phyloP scores from a whole-genome alignment of 2,888 invertebrate species.

The Criorhina ranunculi region DNA sequence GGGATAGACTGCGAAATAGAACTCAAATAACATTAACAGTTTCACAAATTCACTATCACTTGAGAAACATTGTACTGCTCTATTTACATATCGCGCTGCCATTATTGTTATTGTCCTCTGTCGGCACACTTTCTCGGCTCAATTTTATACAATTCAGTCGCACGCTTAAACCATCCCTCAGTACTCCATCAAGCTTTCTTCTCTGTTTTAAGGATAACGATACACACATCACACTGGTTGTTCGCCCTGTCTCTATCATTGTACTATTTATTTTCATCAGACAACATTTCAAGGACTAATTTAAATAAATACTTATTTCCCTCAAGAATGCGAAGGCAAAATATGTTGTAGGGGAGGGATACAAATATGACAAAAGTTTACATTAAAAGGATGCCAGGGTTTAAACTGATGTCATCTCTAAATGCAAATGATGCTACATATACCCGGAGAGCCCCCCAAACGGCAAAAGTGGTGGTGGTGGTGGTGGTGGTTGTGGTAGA shows the following conservation, averaged over 20 bases:
- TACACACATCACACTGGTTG: conserved; percentile 44
- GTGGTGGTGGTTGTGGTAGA: background rate
- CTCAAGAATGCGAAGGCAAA: conserved; percentile 50
- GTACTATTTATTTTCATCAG: conserved; percentile 68
- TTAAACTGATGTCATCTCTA: conserved; percentile 67
- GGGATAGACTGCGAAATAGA: conserved; percentile 27
- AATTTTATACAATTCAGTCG: conserved; percentile 46
- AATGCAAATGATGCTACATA: conserved; percentile 60
- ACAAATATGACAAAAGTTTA: conserved; percentile 70
- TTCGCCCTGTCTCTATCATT: conserved; percentile 25
- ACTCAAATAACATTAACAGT: conserved; percentile 58
- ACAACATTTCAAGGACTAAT: conserved; percentile 69
- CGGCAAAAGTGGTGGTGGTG: background rate
- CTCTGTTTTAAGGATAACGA: conserved; percentile 5
- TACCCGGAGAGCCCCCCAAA: conserved; percentile 20
- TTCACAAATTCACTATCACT: conserved; percentile 62
- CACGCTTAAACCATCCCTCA: conserved; percentile 44
- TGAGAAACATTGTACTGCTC: conserved; percentile 31
- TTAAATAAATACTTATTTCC: conserved; percentile 72
- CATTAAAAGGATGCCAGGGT: conserved; percentile 66
- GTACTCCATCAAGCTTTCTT: conserved; percentile 34
- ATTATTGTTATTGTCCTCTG: conserved; percentile 64
- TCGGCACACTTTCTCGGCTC: conserved; percentile 53
- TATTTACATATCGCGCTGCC: conserved; percentile 62
- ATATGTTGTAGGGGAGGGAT: conserved; percentile 47